Conservation (phyloP, 2,113 vertebrate genomes). For the Melierax canorus region DNA sequence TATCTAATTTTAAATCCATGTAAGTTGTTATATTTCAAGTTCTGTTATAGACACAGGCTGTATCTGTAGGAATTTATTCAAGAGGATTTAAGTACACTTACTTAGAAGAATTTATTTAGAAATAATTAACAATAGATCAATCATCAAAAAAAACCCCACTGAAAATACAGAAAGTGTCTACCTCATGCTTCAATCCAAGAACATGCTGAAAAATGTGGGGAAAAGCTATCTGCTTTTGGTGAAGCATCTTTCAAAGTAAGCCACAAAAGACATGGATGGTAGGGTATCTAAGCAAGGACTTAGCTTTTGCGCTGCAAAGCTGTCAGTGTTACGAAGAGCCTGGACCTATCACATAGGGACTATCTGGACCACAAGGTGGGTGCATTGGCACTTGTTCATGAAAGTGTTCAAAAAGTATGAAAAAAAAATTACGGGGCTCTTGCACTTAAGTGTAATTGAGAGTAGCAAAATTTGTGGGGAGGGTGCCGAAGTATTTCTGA, state of each 20-base stretch:
- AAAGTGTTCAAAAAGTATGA: neutral
- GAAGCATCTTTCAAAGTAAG: neutral
- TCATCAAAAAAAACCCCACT: neutral
- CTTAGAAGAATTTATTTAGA: neutral
- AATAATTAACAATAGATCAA: neutral
- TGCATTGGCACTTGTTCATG: neutral
- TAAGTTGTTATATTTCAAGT: neutral
- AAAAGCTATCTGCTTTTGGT: neutral
- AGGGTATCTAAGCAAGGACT: neutral
- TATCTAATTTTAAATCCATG: neutral
- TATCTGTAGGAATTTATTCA: neutral
- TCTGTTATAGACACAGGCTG: neutral
- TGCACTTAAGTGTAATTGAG: neutral
- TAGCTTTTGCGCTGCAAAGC: neutral
- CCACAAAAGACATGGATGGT: neutral
- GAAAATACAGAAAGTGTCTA: neutral
- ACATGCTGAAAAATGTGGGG: neutral
- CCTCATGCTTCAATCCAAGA: neutral
- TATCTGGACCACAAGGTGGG: neutral
- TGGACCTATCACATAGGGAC: neutral
- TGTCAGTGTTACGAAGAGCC: neutral
- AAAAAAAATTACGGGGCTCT: neutral
- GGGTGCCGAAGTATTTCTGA: neutral
- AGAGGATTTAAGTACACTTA: neutral
- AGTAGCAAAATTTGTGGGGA: neutral